Percentiles rank a stretch among this genome's conserved stretches.
Conservation (phyloP, 2,113 vertebrate genomes). For the Leptosomus discolor region DNA sequence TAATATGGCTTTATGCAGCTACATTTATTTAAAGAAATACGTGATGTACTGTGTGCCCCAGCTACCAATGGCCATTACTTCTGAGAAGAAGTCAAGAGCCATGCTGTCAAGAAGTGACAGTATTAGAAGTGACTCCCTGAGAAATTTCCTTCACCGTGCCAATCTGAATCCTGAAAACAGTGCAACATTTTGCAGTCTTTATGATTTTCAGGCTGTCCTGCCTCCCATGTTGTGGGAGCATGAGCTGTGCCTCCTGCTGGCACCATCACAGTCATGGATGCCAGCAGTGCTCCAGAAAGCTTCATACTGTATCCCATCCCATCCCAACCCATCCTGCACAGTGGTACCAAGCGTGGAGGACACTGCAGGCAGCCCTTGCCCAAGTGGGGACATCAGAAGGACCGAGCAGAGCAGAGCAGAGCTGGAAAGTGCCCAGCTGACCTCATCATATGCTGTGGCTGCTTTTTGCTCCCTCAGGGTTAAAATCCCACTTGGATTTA, state of each 20-base stretch:
- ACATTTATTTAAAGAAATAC: background rate
- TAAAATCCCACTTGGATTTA: background rate
- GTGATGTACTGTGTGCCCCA: background rate
- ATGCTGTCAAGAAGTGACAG: background rate
- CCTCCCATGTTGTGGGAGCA: background rate
- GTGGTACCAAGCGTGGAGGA: background rate
- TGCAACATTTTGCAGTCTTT: background rate
- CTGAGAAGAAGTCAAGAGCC: background rate
- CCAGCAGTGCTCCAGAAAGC: background rate
- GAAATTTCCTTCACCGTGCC: background rate
- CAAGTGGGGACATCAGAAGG: accelerated
- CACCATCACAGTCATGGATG: accelerated
- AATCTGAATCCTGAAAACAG: background rate
- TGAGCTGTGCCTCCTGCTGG: background rate
- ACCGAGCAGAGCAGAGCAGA: background rate
- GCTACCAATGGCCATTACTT: background rate
- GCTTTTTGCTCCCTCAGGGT: background rate
- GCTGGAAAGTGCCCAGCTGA: background rate
- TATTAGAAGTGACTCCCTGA: background rate
- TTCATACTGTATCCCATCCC: background rate
- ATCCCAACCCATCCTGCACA: background rate
- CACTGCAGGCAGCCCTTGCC: background rate
- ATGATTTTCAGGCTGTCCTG: background rate
- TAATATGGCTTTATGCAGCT: background rate
- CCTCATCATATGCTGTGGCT: background rate